A percentile compares a stretch with the other conserved stretches of the same genome.
Evolutionary conservation across 1,140 invertebrate species (phyloP).

Genomic region (Colletes gigas): DNA sequence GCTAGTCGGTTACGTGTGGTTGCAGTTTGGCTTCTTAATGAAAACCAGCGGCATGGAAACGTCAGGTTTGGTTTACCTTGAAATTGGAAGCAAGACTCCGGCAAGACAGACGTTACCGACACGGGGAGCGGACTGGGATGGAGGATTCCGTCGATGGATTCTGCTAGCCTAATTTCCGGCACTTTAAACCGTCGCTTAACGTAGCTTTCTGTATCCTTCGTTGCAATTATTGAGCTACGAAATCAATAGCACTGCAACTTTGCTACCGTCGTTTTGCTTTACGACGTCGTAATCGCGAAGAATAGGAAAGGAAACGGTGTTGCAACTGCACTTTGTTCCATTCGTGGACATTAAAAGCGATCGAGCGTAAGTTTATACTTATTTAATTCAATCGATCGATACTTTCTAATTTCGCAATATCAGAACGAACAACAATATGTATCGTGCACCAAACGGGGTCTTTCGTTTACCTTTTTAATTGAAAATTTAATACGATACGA

Average conservation of each 20-base stretch:
- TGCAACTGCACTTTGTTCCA: too few species aligned
- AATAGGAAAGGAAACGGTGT: too few species aligned
- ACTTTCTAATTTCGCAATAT: too few species aligned
- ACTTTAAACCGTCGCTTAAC: constrained; percentile 19
- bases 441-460: too few species aligned
- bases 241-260: background rate
- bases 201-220: constrained; percentile 1
- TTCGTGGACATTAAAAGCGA: too few species aligned
- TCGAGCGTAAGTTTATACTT: too few species aligned
- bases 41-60: constrained; percentile 66
- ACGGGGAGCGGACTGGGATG: constrained; percentile 7
- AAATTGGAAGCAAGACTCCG: constrained; percentile 59
- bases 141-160: constrained; percentile 20
- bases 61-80: constrained; percentile 65
- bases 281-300: background rate
- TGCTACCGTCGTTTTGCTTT: background rate
- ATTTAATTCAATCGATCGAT: too few species aligned
- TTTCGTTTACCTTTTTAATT: too few species aligned
- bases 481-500: too few species aligned
- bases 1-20: constrained; percentile 66
- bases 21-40: constrained; percentile 61
- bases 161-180: constrained; percentile 5
- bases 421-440: too few species aligned
- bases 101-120: constrained; percentile 26
- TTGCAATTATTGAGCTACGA: too few species aligned